phyloP scores from a whole-genome alignment of 2,113 vertebrate species.

The Microcebus jonahi region DNA sequence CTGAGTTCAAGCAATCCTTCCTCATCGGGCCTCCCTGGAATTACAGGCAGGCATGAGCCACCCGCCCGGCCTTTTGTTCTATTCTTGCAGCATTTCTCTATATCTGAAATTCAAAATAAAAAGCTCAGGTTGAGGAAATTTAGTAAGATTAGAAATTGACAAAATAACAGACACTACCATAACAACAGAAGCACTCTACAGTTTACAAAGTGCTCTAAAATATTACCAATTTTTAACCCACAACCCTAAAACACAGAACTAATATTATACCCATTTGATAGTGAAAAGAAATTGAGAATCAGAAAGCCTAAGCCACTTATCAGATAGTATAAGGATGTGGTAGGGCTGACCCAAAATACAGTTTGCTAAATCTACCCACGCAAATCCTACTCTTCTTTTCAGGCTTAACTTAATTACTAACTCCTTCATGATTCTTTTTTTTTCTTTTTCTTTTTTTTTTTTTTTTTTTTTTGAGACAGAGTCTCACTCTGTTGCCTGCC shows the following conservation, averaged over 20 bases:
- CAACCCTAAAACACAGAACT: neutral
- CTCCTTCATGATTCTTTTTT: conserved; percentile 36
- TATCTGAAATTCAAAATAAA: conserved; percentile 10
- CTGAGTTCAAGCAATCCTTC: no score
- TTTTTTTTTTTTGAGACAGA: neutral
- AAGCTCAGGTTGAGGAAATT: neutral
- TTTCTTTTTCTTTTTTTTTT: conserved; percentile 37
- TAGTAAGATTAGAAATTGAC: neutral
- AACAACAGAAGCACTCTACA: neutral
- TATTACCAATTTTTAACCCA: neutral
- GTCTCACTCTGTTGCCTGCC: no score
- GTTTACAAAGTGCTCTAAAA: neutral
- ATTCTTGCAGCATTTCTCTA: neutral
- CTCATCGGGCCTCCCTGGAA: no score
- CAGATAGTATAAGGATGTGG: neutral
- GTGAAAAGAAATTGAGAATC: neutral
- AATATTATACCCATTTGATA: neutral
- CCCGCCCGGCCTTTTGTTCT: neutral
- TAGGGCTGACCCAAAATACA: neutral
- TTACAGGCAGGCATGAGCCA: no score
- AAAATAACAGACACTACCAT: neutral
- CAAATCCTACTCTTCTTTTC: neutral
- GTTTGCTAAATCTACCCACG: neutral
- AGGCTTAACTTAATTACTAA: conserved; percentile 43
- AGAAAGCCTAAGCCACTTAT: neutral